Conservation (phyloP, 53 echinoderm and acorn worm genomes). For the Crossaster papposus region DNA sequence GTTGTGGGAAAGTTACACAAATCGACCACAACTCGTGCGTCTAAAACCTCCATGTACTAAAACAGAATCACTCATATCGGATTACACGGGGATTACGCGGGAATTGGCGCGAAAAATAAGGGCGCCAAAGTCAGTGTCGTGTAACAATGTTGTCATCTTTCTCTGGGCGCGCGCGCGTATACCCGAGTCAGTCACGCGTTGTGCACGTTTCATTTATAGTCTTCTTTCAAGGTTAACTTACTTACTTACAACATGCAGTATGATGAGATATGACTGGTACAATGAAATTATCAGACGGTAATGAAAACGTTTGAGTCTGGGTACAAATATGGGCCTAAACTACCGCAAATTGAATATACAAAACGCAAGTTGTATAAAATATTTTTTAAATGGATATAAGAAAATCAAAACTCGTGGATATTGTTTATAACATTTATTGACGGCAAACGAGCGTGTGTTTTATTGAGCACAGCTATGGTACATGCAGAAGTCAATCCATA, state of each 20-base stretch:
- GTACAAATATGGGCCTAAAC: no score
- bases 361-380: no score
- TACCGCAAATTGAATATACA: no score
- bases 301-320: no score
- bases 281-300: no score
- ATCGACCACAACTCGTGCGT: background rate
- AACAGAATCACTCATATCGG: constrained; percentile 34
- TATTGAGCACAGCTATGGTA: no score
- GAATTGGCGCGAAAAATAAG: constrained; percentile 30
- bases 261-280: no score
- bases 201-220: background rate
- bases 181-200: background rate
- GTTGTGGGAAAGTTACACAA: background rate
- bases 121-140: constrained; percentile 37
- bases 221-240: background rate
- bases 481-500: no score
- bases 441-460: no score
- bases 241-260: background rate
- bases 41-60: background rate
- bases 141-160: constrained; percentile 24
- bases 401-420: no score
- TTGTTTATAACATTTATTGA: no score
- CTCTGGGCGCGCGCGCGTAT: background rate
- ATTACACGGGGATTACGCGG: background rate
- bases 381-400: no score